A percentile compares a stretch with the other conserved stretches of the same genome.
Evolutionary conservation across 2,113 vertebrate genomes (phyloP).

Genomic region (Ibidorhyncha struthersii): DNA sequence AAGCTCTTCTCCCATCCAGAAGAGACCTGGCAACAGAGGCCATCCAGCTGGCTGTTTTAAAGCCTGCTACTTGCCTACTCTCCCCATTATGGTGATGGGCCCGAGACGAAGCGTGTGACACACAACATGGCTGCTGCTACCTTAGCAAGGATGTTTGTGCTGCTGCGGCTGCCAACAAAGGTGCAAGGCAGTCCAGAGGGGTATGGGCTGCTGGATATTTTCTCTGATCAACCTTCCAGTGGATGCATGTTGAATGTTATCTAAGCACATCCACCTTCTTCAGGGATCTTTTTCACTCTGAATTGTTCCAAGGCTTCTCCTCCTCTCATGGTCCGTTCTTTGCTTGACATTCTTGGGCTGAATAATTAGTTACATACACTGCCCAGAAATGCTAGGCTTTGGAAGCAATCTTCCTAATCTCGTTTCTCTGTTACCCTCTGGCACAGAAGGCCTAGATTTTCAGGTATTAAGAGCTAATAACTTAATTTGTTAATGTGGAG

Average conservation of each 20-base stretch:
- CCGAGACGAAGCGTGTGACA: fast-evolving
- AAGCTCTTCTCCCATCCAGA: neutral
- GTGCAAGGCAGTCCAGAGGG: neutral
- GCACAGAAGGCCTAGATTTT: neutral
- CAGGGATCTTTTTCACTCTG: neutral
- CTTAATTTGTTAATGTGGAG: neutral
- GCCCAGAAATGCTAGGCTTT: neutral
- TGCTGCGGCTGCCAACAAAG: neutral
- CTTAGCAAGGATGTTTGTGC: neutral
- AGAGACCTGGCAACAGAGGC: neutral
- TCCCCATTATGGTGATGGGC: fast-evolving
- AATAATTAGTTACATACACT: neutral
- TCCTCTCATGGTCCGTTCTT: neutral
- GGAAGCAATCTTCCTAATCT: neutral
- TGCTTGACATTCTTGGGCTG: neutral
- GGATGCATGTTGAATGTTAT: neutral
- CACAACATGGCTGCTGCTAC: neutral
- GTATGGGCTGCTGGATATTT: neutral
- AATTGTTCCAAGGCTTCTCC: neutral
- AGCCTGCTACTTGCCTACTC: neutral
- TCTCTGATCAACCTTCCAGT: neutral
- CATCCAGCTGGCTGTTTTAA: neutral
- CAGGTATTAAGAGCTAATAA: constrained; percentile 30
- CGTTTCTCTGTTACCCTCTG: neutral
- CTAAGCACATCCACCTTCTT: neutral